These are phyloP conservation scores for Philaethria dido DNA, from an alignment of 2,888 invertebrate genomes.

Conservation along the genomic window DNA sequence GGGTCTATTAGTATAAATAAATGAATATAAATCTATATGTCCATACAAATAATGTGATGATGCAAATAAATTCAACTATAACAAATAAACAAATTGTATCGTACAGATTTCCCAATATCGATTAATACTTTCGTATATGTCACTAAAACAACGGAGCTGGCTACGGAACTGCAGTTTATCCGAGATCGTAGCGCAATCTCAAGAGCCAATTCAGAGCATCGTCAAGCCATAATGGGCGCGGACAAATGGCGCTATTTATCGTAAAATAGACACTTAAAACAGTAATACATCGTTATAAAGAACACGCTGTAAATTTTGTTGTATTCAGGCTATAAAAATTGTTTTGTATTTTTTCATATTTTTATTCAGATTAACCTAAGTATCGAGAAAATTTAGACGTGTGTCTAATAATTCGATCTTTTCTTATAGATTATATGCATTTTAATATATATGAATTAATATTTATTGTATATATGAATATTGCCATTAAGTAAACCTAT, in stretches of 20 bases:
- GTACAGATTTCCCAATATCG: constrained; percentile 2
- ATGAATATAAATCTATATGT: not conserved
- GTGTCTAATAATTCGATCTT: too few relatives aligned
- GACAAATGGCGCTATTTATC: constrained; percentile 77
- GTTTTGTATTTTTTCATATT: not conserved
- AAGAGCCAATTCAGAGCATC: constrained; percentile 70
- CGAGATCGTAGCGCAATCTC: constrained; percentile 62
- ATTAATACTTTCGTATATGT: constrained; percentile 23
- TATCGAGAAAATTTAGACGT: too few relatives aligned
- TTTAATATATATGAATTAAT: too few relatives aligned
- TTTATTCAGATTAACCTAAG: too few relatives aligned
- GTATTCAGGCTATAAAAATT: not conserved
- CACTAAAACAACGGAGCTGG: constrained; percentile 36
- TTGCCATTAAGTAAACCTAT: too few relatives aligned
- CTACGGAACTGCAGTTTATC: constrained; percentile 64
- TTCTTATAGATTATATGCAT: too few relatives aligned
- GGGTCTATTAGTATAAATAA: too few relatives aligned
- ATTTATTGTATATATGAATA: too few relatives aligned
- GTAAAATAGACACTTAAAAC: constrained; percentile 77
- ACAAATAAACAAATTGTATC: not conserved
- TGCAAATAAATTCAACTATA: not conserved
- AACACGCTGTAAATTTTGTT: constrained; percentile 46
- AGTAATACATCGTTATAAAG: constrained; percentile 65
- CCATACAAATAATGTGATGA: too few relatives aligned
- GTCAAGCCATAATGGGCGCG: constrained; percentile 67